Percentiles rank a stretch among this genome's conserved stretches.
Conservation (phyloP, 1,140 invertebrate species). For the Drosophila burlai region DNA sequence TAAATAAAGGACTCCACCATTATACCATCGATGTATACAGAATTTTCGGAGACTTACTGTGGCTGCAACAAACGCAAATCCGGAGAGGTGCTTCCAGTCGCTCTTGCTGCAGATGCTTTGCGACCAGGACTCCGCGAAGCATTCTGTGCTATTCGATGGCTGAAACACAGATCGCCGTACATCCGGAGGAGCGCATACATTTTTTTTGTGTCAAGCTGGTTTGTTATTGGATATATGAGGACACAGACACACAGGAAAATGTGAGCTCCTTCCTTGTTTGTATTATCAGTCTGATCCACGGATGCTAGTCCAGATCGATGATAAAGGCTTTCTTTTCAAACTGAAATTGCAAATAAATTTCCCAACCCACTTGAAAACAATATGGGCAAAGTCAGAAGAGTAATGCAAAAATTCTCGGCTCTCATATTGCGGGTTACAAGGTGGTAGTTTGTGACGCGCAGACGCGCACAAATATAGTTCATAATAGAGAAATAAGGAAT, state of each 20-base stretch:
- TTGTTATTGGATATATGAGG: too few relatives aligned
- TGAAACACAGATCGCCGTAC: neutral
- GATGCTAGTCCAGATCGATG: conserved; percentile 2
- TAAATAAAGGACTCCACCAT: neutral
- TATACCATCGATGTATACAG: neutral
- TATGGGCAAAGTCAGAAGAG: neutral
- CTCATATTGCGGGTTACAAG: neutral
- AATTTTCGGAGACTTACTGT: neutral
- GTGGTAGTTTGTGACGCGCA: too few relatives aligned
- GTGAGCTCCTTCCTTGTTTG: neutral
- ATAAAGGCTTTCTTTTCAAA: neutral
- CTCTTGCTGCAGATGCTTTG: conserved; percentile 4
- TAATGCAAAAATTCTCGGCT: neutral
- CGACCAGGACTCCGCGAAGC: neutral
- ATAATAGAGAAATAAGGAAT: too few relatives aligned
- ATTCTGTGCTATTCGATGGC: neutral
- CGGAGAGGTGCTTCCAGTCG: neutral
- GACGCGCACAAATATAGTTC: too few relatives aligned
- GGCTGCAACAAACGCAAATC: neutral
- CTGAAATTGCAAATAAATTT: neutral
- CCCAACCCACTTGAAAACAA: neutral
- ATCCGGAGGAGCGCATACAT: neutral
- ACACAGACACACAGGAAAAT: neutral
- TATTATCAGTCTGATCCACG: conserved; percentile 12
- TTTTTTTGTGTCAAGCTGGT: neutral